phyloP scores from a whole-genome alignment of 2,113 vertebrate genomes.

The Parus major region DNA sequence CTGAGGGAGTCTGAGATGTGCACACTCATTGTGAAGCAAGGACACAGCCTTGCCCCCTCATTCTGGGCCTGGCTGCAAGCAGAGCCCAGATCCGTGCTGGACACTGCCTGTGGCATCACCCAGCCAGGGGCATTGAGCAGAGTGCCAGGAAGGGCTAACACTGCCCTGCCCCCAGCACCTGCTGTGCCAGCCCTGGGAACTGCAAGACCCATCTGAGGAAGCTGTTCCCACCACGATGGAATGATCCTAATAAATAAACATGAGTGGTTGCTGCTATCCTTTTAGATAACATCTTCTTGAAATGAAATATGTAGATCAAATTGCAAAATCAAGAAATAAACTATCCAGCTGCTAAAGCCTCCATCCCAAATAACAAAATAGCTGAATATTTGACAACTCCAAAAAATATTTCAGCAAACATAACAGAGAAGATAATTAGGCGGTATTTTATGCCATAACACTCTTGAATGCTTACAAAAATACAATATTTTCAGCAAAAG shows the following conservation, averaged over 20 bases:
- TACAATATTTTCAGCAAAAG: constrained; percentile 62
- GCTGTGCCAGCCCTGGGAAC: rapidly evolving
- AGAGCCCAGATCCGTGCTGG: rapidly evolving
- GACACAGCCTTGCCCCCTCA: rapidly evolving
- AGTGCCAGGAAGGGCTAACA: rapidly evolving
- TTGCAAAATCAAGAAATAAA: background rate
- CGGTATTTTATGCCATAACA: constrained; percentile 19
- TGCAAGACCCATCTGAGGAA: background rate
- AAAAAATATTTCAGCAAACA: constrained; percentile 55
- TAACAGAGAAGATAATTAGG: constrained; percentile 58
- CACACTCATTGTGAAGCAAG: rapidly evolving
- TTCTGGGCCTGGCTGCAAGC: rapidly evolving
- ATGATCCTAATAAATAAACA: background rate
- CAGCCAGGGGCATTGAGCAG: rapidly evolving
- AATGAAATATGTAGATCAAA: background rate
- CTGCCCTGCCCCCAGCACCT: background rate
- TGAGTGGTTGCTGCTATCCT: background rate
- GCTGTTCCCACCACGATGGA: background rate
- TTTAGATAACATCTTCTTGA: background rate
- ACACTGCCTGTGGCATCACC: rapidly evolving
- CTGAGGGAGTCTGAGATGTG: rapidly evolving
- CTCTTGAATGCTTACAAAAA: constrained; percentile 45
- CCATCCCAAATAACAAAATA: constrained; percentile 46
- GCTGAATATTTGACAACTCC: constrained; percentile 48
- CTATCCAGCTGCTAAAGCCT: constrained; percentile 10